Evolutionary conservation across 2,113 vertebrate genomes (phyloP).

Genomic region (Limnothrissa miodon): DNA sequence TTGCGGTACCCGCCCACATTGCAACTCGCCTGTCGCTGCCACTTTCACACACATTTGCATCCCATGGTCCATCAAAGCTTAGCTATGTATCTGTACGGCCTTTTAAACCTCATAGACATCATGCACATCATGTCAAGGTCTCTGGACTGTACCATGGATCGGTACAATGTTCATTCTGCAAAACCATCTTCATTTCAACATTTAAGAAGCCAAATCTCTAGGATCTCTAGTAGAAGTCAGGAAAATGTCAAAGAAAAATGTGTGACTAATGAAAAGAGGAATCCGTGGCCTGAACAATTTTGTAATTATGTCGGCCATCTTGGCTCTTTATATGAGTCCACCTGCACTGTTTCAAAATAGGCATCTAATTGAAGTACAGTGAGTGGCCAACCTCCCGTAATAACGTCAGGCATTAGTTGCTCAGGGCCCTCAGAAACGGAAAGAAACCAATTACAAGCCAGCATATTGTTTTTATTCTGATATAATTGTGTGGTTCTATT

Average conservation of each 20-base stretch:
- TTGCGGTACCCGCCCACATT: no score
- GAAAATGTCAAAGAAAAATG: not conserved
- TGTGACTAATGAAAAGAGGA: not conserved
- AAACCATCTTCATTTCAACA: not conserved
- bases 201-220: not conserved
- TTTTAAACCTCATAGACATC: no score
- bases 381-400: not conserved
- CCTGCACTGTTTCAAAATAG: not conserved
- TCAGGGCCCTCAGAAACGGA: not conserved
- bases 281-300: not conserved
- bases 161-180: not conserved
- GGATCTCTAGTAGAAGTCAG: not conserved
- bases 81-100: no score
- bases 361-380: not conserved
- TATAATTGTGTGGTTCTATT: conserved; percentile 7
- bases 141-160: not conserved
- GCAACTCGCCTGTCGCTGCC: no score
- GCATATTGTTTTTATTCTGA: not conserved
- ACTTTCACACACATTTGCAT: no score
- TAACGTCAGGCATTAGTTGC: not conserved
- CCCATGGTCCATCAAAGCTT: no score
- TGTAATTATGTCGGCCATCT: not conserved
- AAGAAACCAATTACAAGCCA: not conserved
- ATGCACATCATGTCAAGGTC: not conserved
- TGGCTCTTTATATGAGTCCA: not conserved